A percentile compares a stretch with the other conserved stretches of the same genome.
Evolutionary conservation across 2,113 vertebrate genomes (phyloP).

Genomic region (Lophotis ruficrista): DNA sequence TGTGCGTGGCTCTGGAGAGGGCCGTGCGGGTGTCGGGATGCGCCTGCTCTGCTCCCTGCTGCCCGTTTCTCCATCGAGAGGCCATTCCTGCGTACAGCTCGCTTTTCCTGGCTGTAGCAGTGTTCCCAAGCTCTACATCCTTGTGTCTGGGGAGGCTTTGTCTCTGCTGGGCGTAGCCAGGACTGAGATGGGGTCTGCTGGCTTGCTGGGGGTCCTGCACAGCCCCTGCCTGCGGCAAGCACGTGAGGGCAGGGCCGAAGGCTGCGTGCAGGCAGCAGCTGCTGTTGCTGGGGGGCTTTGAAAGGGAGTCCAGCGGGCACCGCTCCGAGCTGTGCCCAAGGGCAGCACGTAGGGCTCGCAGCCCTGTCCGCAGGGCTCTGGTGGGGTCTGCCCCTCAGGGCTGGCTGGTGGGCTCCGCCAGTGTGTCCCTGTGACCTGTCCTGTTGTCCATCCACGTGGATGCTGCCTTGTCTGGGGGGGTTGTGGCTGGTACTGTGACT

Average conservation of each 20-base stretch:
- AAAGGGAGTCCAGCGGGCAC: not conserved
- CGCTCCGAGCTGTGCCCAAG: not conserved
- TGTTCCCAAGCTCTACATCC: not conserved
- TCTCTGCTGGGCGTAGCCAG: not conserved
- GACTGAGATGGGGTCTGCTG: not conserved
- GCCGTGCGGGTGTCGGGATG: rapidly evolving
- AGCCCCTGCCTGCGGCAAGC: not conserved
- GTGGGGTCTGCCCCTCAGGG: not conserved
- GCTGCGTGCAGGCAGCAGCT: not conserved
- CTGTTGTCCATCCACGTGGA: rapidly evolving
- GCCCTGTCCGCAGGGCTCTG: rapidly evolving
- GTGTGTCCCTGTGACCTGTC: not conserved
- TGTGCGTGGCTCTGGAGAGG: not conserved
- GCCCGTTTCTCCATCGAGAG: rapidly evolving
- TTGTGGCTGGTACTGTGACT: not conserved
- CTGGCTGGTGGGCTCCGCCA: rapidly evolving
- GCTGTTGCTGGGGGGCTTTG: not conserved
- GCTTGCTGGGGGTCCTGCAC: not conserved
- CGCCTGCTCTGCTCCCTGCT: not conserved
- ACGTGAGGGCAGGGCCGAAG: not conserved
- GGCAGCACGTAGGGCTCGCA: rapidly evolving
- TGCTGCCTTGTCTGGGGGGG: rapidly evolving
- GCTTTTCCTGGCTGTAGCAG: rapidly evolving
- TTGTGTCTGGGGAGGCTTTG: not conserved
- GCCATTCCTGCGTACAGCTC: rapidly evolving